These are phyloP conservation scores for Leptopilina boulardi DNA, from an alignment of 1,140 invertebrate genomes.

Conservation along the genomic window DNA sequence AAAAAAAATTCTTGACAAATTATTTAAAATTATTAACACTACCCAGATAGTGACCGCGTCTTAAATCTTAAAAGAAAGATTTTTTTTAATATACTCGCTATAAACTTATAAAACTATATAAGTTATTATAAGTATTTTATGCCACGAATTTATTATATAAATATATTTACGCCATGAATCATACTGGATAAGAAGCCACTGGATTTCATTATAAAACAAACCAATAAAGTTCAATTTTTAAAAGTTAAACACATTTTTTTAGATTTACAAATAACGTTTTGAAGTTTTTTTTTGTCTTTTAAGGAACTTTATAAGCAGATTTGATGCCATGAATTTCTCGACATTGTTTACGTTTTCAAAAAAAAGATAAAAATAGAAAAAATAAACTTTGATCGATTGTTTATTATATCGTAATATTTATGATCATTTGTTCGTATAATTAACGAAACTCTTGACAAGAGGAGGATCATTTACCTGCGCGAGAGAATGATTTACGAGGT, in stretches of 20 bases:
- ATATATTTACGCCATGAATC: background rate
- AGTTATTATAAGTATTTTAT: conserved; percentile 27
- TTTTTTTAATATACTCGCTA: background rate
- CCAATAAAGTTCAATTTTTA: background rate
- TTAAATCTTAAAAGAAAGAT: background rate
- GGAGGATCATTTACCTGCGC: background rate
- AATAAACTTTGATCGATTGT: background rate
- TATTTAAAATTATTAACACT: conserved; percentile 30
- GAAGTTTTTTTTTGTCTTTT: background rate
- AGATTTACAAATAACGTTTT: background rate
- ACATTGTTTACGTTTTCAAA: background rate
- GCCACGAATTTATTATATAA: background rate
- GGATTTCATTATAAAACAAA: background rate
- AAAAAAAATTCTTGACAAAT: background rate
- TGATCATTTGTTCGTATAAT: conserved; percentile 19
- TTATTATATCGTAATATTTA: background rate
- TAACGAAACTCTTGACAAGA: conserved; percentile 18
- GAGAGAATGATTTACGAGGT: conserved; percentile 17
- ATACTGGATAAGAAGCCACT: background rate
- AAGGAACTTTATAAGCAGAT: background rate
- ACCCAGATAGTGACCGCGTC: conserved; percentile 38
- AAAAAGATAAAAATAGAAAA: background rate
- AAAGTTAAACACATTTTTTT: background rate
- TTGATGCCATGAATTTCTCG: too few species aligned
- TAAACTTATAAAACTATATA: conserved; percentile 22